These are phyloP conservation scores for Ceratina calcarata DNA, from an alignment of 1,140 invertebrate genomes.

Conservation along the genomic window DNA sequence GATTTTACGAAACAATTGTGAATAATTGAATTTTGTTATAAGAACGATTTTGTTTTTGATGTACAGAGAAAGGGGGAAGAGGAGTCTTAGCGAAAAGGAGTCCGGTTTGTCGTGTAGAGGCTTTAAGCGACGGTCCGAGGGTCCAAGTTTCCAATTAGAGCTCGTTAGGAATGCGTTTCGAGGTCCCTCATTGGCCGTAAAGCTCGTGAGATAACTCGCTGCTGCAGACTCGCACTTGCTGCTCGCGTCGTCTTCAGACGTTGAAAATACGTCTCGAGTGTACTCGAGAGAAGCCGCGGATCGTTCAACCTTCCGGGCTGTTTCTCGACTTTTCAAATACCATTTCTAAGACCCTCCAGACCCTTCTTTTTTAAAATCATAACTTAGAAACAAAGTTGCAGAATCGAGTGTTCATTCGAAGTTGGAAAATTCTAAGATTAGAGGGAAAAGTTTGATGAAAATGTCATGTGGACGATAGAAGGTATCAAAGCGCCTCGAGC, in stretches of 20 bases:
- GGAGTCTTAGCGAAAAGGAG: neutral
- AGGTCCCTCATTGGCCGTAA: conserved; percentile 29
- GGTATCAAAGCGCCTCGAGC: neutral
- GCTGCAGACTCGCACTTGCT: neutral
- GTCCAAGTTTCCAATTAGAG: conserved; percentile 65
- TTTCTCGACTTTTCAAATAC: no score
- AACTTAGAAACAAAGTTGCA: no score
- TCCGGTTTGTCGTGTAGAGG: neutral
- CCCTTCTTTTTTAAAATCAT: conserved; percentile 2
- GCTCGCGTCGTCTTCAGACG: conserved; percentile 8
- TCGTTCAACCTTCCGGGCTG: neutral
- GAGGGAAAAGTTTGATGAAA: neutral
- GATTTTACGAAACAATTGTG: no score
- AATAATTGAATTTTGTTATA: neutral
- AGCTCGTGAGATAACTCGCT: conserved; percentile 40
- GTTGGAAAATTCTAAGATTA: no score
- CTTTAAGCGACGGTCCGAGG: conserved; percentile 45
- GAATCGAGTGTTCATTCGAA: no score
- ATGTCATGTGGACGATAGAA: neutral
- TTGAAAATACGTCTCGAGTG: conserved; percentile 12
- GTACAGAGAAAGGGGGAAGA: neutral
- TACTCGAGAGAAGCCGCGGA: conserved; percentile 9
- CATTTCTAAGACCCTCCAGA: no score
- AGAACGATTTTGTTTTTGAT: neutral
- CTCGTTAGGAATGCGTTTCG: conserved; percentile 62